Percentiles rank a stretch among this genome's conserved stretches.
These are phyloP conservation scores for Bimastos eiseni DNA, from an alignment of 2,888 invertebrate species.

Conservation along the genomic window DNA sequence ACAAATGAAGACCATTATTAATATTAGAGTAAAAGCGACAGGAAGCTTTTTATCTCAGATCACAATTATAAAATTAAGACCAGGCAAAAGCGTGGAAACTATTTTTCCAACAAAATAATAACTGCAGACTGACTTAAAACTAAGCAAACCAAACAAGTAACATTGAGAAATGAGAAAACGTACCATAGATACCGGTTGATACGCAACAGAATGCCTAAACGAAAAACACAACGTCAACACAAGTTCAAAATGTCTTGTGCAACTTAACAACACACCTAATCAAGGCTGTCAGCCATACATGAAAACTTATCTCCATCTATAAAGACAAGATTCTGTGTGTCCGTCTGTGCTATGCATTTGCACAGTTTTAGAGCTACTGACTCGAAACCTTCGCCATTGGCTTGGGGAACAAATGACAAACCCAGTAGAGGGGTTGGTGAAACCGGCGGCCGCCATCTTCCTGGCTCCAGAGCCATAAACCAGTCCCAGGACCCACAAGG, in stretches of 20 bases:
- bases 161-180: conserved; percentile 38
- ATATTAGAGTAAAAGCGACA: neutral
- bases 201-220: conserved; percentile 81
- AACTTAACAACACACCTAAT: neutral
- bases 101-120: neutral
- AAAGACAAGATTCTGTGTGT: no score
- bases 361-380: no score
- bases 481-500: no score
- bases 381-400: no score
- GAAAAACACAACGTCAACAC: neutral
- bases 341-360: no score
- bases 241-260: neutral
- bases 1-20: no score
- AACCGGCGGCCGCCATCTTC: no score
- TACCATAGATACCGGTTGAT: conserved; percentile 84
- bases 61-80: neutral
- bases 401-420: no score
- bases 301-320: no score
- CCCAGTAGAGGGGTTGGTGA: no score
- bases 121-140: conserved; percentile 4
- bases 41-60: neutral
- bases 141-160: neutral
- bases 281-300: neutral
- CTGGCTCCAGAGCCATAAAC: no score
- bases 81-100: neutral